Conservation (phyloP, 1,140 invertebrate species). For the Periplaneta americana region DNA sequence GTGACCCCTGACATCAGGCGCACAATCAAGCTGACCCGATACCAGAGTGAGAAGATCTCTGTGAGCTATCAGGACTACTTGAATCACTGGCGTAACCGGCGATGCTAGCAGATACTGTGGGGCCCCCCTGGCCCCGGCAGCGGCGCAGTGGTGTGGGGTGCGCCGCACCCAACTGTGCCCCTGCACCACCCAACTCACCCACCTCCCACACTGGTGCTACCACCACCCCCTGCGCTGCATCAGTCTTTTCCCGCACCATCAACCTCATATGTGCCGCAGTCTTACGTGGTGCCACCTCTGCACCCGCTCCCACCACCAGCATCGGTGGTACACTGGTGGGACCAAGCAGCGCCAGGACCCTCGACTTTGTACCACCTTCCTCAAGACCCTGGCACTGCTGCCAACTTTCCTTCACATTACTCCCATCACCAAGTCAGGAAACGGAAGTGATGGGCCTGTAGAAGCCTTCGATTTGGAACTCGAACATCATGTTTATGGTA, state of each 20-base stretch:
- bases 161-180: slow-evolving; percentile 4
- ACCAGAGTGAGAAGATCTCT: slow-evolving; percentile 84
- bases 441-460: slow-evolving; percentile 12
- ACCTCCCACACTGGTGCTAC: slow-evolving; percentile 2
- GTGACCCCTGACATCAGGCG: slow-evolving; percentile 85
- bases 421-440: slow-evolving; percentile 15
- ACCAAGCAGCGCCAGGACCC: slow-evolving; percentile 7
- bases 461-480: not conserved
- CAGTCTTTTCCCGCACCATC: slow-evolving; percentile 8
- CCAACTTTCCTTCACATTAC: slow-evolving; percentile 5
- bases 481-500: not conserved
- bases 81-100: slow-evolving; percentile 49
- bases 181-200: slow-evolving; percentile 1
- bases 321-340: slow-evolving; percentile 15
- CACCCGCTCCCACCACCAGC: slow-evolving; percentile 10
- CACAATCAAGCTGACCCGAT: slow-evolving; percentile 88
- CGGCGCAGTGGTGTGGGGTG: slow-evolving; percentile 14
- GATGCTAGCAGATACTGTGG: slow-evolving; percentile 50
- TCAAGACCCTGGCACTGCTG: not conserved
- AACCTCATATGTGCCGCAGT: slow-evolving; percentile 12
- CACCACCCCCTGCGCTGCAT: slow-evolving; percentile 4
- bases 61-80: slow-evolving; percentile 79
- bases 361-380: slow-evolving; percentile 8
- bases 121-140: slow-evolving; percentile 18
- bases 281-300: slow-evolving; percentile 9